Base-by-base conservation (phyloP, 37 sponge, comb jelly and placozoan species). In the Eunapius fragilis region DNA sequence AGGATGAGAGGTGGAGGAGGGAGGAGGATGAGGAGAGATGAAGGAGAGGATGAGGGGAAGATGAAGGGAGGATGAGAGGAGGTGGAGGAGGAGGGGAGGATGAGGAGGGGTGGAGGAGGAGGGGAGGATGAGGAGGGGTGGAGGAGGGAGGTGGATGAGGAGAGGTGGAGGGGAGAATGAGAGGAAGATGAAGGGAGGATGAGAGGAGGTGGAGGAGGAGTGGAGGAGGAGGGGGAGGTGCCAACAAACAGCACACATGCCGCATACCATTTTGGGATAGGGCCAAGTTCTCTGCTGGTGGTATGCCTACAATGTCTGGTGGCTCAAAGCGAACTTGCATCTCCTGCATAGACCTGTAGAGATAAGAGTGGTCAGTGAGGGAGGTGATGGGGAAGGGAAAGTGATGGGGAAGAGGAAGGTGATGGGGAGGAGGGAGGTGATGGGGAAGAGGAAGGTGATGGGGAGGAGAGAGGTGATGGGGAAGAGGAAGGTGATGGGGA, bases 281-380 rank as follows among this genome's bases (percentile, higher is more conserved):
- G 11, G 78, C 24, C 37, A 27, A 14, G 26, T 11, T 14, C 41
- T 10, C 34, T 14, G 37, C 72, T 1, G 94, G 91, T 2, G 92
- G 92, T 2, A 91, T 78, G 48, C 90, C 89, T 32, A 81, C 58
- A 13, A 88, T 31, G 77, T 91, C 92, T 25, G 90, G 92, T 1
- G 95, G 95, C 71, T 94, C 95, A 88, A 88, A 91, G 86, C 68
- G 85, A n/a, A 94, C 84, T 68, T 67, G 31, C 69, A 94, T 68
- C 86, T 91, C 92, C 79, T 91, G 95, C 79, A 94, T 87, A 34
- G 95, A 94, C 76, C 95, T 94, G 79, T 7, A 2, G 71, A 70
- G 27, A 27, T 4, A 32, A 34, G 25, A 2, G 19, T 14, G 34
- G 22, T 27, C 6, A 9, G 76, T 22, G 7, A 75, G 75, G 23